Percentiles rank a stretch among this genome's conserved stretches.
These are phyloP conservation scores for Orthosia gothica DNA, from an alignment of 2,888 invertebrate genomes.

Conservation along the genomic window DNA sequence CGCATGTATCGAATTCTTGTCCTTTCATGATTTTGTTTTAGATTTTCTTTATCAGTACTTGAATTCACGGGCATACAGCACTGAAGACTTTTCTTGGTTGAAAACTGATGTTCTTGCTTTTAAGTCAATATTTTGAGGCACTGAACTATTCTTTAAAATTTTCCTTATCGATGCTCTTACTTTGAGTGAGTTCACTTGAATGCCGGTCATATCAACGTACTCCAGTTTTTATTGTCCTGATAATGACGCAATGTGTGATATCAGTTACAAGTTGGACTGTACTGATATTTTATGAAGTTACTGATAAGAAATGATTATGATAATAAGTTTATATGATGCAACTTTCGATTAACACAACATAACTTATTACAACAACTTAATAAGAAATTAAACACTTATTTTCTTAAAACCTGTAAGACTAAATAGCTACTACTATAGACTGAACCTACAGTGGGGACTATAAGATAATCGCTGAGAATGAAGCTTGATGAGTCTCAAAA, in stretches of 20 bases:
- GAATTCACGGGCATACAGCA: background rate
- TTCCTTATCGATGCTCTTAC: background rate
- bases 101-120: constrained; percentile 10
- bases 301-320: background rate
- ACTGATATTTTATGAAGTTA: constrained; percentile 8
- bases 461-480: too few relatives aligned
- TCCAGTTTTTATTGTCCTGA: background rate
- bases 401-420: too few relatives aligned
- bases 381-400: too few relatives aligned
- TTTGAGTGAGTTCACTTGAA: background rate
- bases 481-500: too few relatives aligned
- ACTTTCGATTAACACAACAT: background rate
- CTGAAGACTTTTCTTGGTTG: background rate
- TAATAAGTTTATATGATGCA: background rate
- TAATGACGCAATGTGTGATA: constrained; percentile 18
- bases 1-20: constrained; percentile 9
- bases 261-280: constrained; percentile 17
- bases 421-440: too few relatives aligned
- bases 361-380: too few relatives aligned
- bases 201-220: background rate
- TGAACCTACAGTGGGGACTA: too few relatives aligned
- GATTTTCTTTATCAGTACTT: background rate
- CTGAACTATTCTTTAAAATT: background rate
- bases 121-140: background rate
- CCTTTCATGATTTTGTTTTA: constrained; percentile 7